These are phyloP conservation scores for Serranochromis macrocephalus DNA, from an alignment of 2,113 vertebrate genomes.

Conservation along the genomic window DNA sequence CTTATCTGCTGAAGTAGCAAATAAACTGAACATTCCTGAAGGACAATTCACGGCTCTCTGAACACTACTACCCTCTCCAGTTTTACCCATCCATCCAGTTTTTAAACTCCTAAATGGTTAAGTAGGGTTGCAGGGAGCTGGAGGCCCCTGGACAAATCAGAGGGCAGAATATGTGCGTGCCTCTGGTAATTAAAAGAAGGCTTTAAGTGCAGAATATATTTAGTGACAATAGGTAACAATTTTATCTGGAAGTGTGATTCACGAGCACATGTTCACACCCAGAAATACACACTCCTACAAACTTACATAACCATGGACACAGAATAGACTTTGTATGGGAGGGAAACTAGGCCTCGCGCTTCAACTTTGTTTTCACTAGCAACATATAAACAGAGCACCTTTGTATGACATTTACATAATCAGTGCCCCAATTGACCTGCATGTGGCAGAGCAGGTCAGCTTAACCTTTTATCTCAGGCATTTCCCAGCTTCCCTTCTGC, in stretches of 20 bases:
- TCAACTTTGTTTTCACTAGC: background rate
- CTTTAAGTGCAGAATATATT: background rate
- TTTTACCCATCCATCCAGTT: background rate
- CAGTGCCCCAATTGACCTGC: background rate
- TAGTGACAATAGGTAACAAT: background rate
- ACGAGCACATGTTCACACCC: background rate
- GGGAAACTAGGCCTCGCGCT: background rate
- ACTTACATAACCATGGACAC: slow-evolving; percentile 3
- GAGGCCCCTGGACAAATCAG: background rate
- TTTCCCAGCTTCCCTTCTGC: background rate
- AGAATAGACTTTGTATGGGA: background rate
- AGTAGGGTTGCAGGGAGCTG: background rate
- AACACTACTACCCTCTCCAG: background rate
- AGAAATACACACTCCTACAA: background rate
- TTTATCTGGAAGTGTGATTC: background rate
- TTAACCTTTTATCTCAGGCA: background rate
- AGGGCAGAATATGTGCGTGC: background rate
- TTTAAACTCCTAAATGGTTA: background rate
- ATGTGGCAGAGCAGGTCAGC: background rate
- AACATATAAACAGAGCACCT: background rate
- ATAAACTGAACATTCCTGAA: background rate
- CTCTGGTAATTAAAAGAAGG: background rate
- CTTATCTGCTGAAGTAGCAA: background rate
- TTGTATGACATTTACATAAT: background rate
- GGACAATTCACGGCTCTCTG: background rate